Conservation (phyloP, 2,797 vertebrate species). For the Lithobates pipiens region DNA sequence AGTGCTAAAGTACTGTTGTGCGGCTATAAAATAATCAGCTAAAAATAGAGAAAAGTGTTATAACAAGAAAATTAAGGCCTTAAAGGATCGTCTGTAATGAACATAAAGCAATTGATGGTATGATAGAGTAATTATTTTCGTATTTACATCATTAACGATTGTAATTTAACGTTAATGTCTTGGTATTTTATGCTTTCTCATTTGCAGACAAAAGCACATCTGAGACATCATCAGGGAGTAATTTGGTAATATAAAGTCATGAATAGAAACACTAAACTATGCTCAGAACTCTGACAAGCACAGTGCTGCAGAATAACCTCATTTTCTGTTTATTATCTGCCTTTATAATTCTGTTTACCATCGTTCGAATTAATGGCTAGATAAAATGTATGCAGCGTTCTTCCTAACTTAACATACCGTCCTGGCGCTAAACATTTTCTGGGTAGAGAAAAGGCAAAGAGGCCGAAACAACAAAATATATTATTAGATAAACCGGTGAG, state of each 20-base stretch:
- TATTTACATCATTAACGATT: conserved; percentile 75
- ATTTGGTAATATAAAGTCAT: conserved; percentile 70
- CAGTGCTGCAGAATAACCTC: conserved; percentile 69
- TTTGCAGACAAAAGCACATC: conserved; percentile 79
- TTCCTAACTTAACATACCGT: conserved; percentile 58
- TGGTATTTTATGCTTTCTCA: conserved; percentile 73
- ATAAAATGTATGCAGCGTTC: conserved; percentile 71
- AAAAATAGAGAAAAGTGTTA: conserved; percentile 75
- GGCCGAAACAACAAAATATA: conserved; percentile 59
- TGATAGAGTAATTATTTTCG: conserved; percentile 78
- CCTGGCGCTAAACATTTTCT: conserved; percentile 33
- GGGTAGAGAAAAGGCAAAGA: neutral
- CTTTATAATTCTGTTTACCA: conserved; percentile 71
- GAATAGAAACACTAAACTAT: conserved; percentile 73
- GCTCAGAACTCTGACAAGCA: conserved; percentile 75
- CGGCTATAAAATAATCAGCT: conserved; percentile 73
- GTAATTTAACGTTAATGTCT: conserved; percentile 74
- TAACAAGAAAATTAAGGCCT: conserved; percentile 76
- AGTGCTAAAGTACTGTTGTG: conserved; percentile 71
- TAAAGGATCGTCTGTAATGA: conserved; percentile 77
- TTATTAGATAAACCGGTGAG: conserved; percentile 28
- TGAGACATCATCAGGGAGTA: conserved; percentile 72
- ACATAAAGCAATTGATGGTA: conserved; percentile 78
- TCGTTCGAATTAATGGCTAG: conserved; percentile 68
- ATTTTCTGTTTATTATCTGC: conserved; percentile 73